phyloP scores from a whole-genome alignment of 2,113 vertebrate species.

The Lipotes vexillifer region DNA sequence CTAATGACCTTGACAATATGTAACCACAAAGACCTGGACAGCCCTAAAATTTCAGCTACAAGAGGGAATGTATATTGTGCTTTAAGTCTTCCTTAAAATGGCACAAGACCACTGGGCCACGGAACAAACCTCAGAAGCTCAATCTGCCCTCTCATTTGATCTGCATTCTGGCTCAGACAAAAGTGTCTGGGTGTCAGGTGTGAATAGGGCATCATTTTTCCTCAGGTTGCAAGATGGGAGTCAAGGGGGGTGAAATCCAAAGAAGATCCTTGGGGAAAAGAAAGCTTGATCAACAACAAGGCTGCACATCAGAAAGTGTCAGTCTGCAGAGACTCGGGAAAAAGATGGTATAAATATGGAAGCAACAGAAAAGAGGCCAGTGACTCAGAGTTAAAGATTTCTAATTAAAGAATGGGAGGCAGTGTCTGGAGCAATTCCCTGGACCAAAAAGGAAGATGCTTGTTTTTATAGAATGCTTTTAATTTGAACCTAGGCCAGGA shows the following conservation, averaged over 20 bases:
- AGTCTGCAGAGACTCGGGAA: not conserved
- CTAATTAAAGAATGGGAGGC: not conserved
- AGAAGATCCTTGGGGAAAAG: not conserved
- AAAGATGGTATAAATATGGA: not conserved
- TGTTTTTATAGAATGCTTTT: not conserved
- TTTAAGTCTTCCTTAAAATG: not conserved
- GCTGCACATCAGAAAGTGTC: not conserved
- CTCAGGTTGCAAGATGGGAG: not conserved
- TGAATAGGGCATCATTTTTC: not conserved
- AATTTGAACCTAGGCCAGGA: not conserved
- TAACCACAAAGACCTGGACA: not conserved
- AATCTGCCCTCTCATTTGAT: not conserved
- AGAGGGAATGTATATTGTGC: not conserved
- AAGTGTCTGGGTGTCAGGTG: not conserved
- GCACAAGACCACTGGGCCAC: not conserved
- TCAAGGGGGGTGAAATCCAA: not conserved
- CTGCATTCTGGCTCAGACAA: not conserved
- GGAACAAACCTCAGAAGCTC: not conserved
- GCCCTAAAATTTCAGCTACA: not conserved
- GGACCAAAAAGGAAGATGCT: not conserved
- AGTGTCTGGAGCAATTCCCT: not conserved
- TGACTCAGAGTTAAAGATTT: not conserved
- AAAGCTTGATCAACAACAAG: not conserved
- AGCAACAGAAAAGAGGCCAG: not conserved
- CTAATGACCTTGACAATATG: not conserved